Percentiles rank a stretch among this genome's conserved stretches.
phyloP scores from a whole-genome alignment of 2,888 invertebrate species.

The Notodonta ziczac region DNA sequence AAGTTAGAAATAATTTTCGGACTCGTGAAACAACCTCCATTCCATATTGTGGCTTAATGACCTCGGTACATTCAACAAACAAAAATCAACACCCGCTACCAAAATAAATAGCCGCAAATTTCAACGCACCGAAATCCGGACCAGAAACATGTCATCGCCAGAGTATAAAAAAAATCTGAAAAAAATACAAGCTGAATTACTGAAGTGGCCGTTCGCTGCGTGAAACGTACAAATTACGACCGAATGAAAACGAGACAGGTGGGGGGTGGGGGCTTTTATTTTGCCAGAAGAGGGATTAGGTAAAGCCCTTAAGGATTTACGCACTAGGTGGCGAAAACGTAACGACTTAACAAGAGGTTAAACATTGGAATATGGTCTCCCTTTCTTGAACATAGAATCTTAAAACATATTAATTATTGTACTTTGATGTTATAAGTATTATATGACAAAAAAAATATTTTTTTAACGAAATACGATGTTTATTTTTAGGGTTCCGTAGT shows the following conservation, averaged over 20 bases:
- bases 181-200: constrained; percentile 9
- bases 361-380: no score
- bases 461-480: no score
- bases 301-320: constrained; percentile 27
- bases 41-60: no score
- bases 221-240: constrained; percentile 32
- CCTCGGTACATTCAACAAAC: neutral
- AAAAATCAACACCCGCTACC: neutral
- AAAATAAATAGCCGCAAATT: neutral
- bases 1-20: no score
- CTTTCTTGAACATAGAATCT: no score
- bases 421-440: no score
- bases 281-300: constrained; percentile 39
- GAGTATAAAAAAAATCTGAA: neutral
- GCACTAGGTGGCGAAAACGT: constrained; percentile 16
- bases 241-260: constrained; percentile 33
- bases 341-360: no score
- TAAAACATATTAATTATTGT: no score
- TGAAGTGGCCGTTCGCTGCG: constrained; percentile 8
- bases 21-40: no score
- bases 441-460: no score
- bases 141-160: constrained; percentile 1
- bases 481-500: no score
- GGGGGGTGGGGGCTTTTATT: constrained; percentile 37
- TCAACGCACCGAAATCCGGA: neutral